A percentile compares a stretch with the other conserved stretches of the same genome.
These are phyloP conservation scores for Corvus cornix DNA, from an alignment of 2,113 vertebrate genomes.

Conservation along the genomic window DNA sequence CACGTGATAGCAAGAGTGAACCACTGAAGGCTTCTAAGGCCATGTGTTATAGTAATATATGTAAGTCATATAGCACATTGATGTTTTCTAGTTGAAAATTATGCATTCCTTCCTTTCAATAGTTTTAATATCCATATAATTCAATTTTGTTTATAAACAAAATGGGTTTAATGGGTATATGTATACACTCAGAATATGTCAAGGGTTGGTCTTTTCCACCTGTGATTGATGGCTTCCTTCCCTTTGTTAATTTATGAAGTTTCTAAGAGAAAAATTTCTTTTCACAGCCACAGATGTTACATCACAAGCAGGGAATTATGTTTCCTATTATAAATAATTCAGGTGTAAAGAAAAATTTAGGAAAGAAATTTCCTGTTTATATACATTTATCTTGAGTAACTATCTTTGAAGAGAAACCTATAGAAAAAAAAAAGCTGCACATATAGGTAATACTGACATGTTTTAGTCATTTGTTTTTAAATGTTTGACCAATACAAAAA, in stretches of 20 bases:
- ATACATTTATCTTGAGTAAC: slow-evolving; percentile 48
- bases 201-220: slow-evolving; percentile 23
- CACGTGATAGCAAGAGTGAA: neutral
- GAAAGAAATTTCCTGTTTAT: slow-evolving; percentile 67
- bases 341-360: slow-evolving; percentile 66
- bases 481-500: slow-evolving; percentile 55
- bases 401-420: slow-evolving; percentile 20
- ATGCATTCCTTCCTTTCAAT: neutral
- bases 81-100: neutral
- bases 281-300: slow-evolving; percentile 61
- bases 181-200: neutral
- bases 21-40: neutral
- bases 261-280: slow-evolving; percentile 31
- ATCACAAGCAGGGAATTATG: slow-evolving; percentile 50
- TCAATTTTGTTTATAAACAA: slow-evolving; percentile 21
- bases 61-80: neutral
- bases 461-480: slow-evolving; percentile 54
- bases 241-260: slow-evolving; percentile 35
- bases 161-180: neutral
- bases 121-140: neutral
- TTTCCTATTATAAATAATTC: slow-evolving; percentile 57
- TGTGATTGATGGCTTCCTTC: slow-evolving; percentile 61
- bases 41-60: neutral
- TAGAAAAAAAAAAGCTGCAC: neutral
- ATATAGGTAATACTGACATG: slow-evolving; percentile 38